phyloP scores from a whole-genome alignment of 2,797 vertebrate genomes.

The Phylloscopus collybita region DNA sequence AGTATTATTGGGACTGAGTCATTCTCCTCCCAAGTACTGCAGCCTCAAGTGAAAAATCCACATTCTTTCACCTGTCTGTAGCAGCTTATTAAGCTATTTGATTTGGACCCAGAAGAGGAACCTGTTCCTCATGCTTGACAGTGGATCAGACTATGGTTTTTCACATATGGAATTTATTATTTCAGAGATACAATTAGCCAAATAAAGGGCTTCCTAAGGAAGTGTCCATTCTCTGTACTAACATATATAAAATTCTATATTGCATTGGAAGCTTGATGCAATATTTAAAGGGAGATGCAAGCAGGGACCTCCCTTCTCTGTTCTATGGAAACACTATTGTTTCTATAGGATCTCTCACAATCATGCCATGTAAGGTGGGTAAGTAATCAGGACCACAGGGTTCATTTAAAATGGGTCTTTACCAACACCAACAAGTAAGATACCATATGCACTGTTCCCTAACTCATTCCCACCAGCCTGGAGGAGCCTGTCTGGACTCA shows the following conservation, averaged over 20 bases:
- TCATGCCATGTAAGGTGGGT: neutral
- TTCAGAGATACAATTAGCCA: constrained; percentile 3
- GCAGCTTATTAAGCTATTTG: neutral
- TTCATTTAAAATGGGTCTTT: neutral
- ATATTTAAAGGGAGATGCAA: neutral
- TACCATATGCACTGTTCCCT: neutral
- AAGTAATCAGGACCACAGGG: neutral
- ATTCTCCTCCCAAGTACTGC: neutral
- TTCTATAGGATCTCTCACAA: neutral
- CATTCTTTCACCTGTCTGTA: neutral
- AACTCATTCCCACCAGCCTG: neutral
- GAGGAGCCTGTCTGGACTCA: neutral
- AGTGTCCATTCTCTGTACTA: neutral
- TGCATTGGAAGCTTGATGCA: neutral
- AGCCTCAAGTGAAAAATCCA: neutral
- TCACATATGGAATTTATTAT: constrained; percentile 8
- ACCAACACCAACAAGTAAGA: neutral
- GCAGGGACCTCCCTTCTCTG: neutral
- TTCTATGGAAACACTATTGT: neutral
- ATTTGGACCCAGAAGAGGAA: neutral
- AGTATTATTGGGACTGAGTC: neutral
- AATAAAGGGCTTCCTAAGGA: neutral
- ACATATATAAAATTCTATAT: neutral
- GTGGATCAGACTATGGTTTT: neutral
- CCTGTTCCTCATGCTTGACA: neutral